Evolutionary conservation across 2,797 vertebrate genomes (phyloP), one percentile per base, ranked within the genome.

Genomic region (Rhinella marina): DNA sequence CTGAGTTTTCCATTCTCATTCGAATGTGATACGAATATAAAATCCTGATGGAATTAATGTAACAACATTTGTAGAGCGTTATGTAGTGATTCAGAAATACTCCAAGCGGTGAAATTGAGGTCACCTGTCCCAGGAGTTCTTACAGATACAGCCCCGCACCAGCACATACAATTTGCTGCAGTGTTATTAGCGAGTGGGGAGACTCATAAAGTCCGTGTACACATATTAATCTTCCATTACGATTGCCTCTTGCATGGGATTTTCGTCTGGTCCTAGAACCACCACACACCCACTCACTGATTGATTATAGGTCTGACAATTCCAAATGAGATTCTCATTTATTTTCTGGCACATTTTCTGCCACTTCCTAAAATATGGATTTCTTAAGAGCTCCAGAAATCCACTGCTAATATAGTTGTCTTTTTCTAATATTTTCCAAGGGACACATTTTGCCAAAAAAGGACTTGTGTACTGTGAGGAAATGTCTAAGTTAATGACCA

Each of bases 71-170:
- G 32, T 59, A 54, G 80, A 76, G 59, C 9, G 3, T 82, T 81
- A 75, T 75, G 66, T 29, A 19, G 72, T 64, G 61, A 68, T 27
- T 75, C 23, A 56, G 56, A 87, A 77, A 77, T 56, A 66, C 86
- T 54, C 68, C 23, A 83, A 83, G 86, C 86, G 66, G 57, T 83
- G 72, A 87, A 87, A 87, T 87, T 77, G 80, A 87, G 86, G 80
- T 87, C 86, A 83, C 50, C 64, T 41, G 68, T 87, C 81, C 80
- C 86, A 41, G 50, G 72, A 78, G 86, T 83, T 64, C 48, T 54
- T 41, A 77, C 56, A 32, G 70, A 48, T 82, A 56, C 80, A 25
- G 54, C n/a, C 70, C 59, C 48, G 17, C 17, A 62, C 61, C 66
- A 57, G 27, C 59, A 68, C 25, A 16, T 68, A 64, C 75, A 56